Evolutionary conservation across 1,140 invertebrate genomes (phyloP).

Genomic region (Conopomorpha cramerella): DNA sequence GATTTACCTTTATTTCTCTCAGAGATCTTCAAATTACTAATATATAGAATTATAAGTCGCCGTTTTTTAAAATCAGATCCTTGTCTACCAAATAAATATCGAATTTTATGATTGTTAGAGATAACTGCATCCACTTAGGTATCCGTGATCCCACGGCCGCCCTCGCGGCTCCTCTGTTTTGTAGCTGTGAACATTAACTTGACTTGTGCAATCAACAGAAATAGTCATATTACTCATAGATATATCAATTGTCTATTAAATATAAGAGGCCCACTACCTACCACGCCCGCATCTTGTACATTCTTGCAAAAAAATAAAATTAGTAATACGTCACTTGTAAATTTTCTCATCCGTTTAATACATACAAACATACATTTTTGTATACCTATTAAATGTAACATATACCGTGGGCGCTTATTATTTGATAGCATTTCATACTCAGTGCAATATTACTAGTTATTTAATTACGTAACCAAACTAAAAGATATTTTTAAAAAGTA

Average conservation of each 20-base stretch:
- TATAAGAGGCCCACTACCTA: conserved; percentile 50
- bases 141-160: conserved; percentile 27
- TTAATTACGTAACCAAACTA: conserved; percentile 65
- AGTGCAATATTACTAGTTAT: conserved; percentile 69
- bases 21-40: conserved; percentile 48
- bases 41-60: conserved; percentile 38
- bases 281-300: conserved; percentile 35
- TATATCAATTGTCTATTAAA: conserved; percentile 56
- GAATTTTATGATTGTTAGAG: conserved; percentile 19
- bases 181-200: conserved; percentile 57
- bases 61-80: conserved; percentile 34
- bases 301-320: conserved; percentile 26
- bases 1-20: conserved; percentile 45
- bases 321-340: conserved; percentile 32
- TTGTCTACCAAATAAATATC: conserved; percentile 32
- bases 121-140: conserved; percentile 17
- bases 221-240: conserved; percentile 58
- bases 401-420: conserved; percentile 57
- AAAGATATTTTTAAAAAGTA: conserved; percentile 58
- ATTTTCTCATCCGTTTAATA: conserved; percentile 51
- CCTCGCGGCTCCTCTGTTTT: conserved; percentile 35
- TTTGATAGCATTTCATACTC: conserved; percentile 63
- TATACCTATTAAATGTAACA: no score
- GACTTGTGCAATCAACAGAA: conserved; percentile 57
- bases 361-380: conserved; percentile 47